Evolutionary conservation across 2,888 invertebrate genomes (phyloP).

Genomic region (Patella pellucida): DNA sequence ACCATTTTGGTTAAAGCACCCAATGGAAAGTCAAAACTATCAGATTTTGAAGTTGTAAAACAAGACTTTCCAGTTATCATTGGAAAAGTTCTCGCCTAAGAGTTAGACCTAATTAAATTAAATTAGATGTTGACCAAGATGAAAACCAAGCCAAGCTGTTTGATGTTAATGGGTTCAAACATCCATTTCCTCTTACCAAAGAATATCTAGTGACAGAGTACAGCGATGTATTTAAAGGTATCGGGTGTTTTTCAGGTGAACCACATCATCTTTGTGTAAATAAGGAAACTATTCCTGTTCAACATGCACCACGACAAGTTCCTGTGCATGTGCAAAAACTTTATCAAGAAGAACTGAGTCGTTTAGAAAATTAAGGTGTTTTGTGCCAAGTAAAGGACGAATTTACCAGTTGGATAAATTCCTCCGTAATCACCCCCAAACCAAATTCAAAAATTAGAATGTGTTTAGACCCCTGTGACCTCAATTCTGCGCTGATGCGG

Average conservation of each 20-base stretch:
- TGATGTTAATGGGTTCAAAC: not conserved
- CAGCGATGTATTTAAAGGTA: constrained; percentile 19
- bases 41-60: too few species aligned
- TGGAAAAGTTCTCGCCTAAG: too few species aligned
- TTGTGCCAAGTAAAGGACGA: not conserved
- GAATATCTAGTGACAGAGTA: constrained; percentile 10
- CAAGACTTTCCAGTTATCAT: too few species aligned
- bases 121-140: too few species aligned
- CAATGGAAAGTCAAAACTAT: too few species aligned
- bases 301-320: constrained; percentile 13
- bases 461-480: too few species aligned
- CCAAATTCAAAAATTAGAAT: constrained; percentile 17
- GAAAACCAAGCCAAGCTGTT: too few species aligned
- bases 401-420: constrained; percentile 1
- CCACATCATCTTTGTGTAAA: constrained; percentile 10
- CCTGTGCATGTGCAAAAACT: not conserved
- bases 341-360: not conserved
- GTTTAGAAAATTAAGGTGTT: too few species aligned
- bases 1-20: too few species aligned
- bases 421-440: not conserved
- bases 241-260: constrained; percentile 18
- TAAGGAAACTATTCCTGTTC: not conserved
- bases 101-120: too few species aligned
- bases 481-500: too few species aligned
- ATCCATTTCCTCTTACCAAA: constrained; percentile 4